Evolutionary conservation across 2,888 invertebrate species (phyloP), one percentile per base, ranked within the genome.

Genomic region (Dusona sp.): DNA sequence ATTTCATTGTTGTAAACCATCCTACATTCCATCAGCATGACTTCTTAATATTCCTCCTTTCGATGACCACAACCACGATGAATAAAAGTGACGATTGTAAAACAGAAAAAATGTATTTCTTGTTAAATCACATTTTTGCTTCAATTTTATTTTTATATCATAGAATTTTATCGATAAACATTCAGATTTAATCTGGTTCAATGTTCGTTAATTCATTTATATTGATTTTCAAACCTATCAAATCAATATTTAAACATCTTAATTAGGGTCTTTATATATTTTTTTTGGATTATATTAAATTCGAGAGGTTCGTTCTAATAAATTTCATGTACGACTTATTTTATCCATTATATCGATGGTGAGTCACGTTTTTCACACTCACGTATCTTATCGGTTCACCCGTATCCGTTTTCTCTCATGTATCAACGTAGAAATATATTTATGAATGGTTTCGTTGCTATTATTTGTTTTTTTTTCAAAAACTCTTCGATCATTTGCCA

Each of bases 11-110:
- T n/a, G 54, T 19, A 36, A 70, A 57, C 74, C 33, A 75, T 64
- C 77, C 70, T 75, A 73, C 86, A 87, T 87, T 87, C 86, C 84
- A 45, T 33, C 48, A n/a, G 78, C 84, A 72, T 87, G 81, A 84
- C 77, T 77, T 67, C 51, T 79, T 33, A 19, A 54, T 42, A 57
- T 74, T 48, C 65, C 45, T 48, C 33, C 25, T 74, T n/a, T 22
- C 64, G 61, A 61, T 61, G 29, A 61, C 61, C 61, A 29, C 61
- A 25, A 67, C 25, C 25, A 19, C 57, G 19, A 48, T 42, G 42
- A 61, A 61, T 16, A 7, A 42, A 70, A 70, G 9, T 3, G 33
- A 25, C 16, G 11, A 54, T 25, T 16, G 57, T 45, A 72, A 29
- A 1, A 57, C 22, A 25, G 25, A 33, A 57, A 25, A 22, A 57